A percentile compares a stretch with the other conserved stretches of the same genome.
Evolutionary conservation across 2,888 invertebrate species (phyloP).

Genomic region (Anorthoa munda): DNA sequence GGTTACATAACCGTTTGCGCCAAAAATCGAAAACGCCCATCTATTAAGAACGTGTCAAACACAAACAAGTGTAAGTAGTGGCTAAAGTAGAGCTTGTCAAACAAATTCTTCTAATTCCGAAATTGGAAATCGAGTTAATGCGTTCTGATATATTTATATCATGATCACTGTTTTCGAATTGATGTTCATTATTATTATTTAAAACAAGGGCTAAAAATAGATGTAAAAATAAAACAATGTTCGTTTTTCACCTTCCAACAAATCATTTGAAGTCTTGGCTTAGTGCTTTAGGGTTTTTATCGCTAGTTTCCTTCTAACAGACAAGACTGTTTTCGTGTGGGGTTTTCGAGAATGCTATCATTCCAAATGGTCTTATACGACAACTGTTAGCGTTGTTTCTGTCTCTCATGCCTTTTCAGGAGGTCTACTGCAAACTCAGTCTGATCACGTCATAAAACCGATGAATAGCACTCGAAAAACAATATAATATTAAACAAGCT

Average conservation of each 20-base stretch:
- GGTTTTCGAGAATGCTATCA: slow-evolving; percentile 44
- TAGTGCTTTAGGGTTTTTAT: slow-evolving; percentile 65
- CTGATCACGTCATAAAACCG: neutral
- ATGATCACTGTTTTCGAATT: neutral
- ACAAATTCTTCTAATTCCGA: too few species aligned
- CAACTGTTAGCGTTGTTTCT: slow-evolving; percentile 43
- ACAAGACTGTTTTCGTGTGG: slow-evolving; percentile 60
- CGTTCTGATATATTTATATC: slow-evolving; percentile 4
- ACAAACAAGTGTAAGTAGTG: too few species aligned
- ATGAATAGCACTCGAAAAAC: too few species aligned
- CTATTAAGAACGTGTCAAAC: too few species aligned
- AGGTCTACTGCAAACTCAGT: slow-evolving; percentile 27
- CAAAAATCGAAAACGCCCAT: too few species aligned
- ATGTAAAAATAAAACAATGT: slow-evolving; percentile 47
- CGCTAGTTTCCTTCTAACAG: slow-evolving; percentile 70
- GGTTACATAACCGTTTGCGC: too few species aligned
- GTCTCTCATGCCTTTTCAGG: slow-evolving; percentile 7
- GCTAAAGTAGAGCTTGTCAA: too few species aligned
- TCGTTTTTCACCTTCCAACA: slow-evolving; percentile 19
- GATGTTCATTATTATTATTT: neutral
- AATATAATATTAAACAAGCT: too few species aligned
- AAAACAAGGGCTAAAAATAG: neutral
- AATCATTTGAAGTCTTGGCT: slow-evolving; percentile 46
- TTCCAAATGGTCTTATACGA: slow-evolving; percentile 34
- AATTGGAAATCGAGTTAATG: too few species aligned